These are phyloP conservation scores for Rosalia funebris DNA, from an alignment of 2,888 invertebrate species.

Conservation along the genomic window DNA sequence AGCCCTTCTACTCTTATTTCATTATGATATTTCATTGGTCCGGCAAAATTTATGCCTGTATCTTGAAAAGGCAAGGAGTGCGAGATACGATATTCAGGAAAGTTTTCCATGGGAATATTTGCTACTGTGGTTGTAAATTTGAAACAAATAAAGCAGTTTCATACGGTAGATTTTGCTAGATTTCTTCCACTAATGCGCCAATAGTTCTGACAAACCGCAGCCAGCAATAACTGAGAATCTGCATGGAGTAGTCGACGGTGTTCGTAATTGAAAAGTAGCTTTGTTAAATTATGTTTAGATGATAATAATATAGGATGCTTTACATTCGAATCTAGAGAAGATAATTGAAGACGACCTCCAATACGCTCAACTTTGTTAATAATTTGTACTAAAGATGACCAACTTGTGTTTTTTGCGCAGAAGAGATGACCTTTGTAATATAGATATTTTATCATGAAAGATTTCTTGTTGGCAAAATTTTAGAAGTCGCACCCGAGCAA, in stretches of 20 bases:
- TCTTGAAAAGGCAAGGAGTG: conserved; percentile 32
- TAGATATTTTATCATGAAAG: too few species aligned
- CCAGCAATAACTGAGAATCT: conserved; percentile 36
- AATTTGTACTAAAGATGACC: too few species aligned
- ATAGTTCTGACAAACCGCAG: conserved; percentile 36
- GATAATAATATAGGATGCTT: conserved; percentile 40
- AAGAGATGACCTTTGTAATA: too few species aligned
- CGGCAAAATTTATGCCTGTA: conserved; percentile 41
- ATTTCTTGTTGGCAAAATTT: too few species aligned
- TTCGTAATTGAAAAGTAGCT: conserved; percentile 34
- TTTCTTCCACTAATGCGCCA: conserved; percentile 39
- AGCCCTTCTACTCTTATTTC: conserved; percentile 23
- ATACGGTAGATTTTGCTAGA: conserved; percentile 32
- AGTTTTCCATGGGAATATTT: conserved; percentile 41
- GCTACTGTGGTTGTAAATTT: conserved; percentile 22
- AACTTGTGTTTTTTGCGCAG: too few species aligned
- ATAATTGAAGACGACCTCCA: conserved; percentile 35
- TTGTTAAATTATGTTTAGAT: conserved; percentile 33
- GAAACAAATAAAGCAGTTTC: conserved; percentile 41
- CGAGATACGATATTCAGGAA: conserved; percentile 28
- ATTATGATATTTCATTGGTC: conserved; percentile 35
- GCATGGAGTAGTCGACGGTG: conserved; percentile 38
- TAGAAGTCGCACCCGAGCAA: too few species aligned
- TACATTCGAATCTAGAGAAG: conserved; percentile 22
- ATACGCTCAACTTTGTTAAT: neutral